phyloP scores from a whole-genome alignment of 2,888 invertebrate genomes.

The Glyphotaelius pellucidus region DNA sequence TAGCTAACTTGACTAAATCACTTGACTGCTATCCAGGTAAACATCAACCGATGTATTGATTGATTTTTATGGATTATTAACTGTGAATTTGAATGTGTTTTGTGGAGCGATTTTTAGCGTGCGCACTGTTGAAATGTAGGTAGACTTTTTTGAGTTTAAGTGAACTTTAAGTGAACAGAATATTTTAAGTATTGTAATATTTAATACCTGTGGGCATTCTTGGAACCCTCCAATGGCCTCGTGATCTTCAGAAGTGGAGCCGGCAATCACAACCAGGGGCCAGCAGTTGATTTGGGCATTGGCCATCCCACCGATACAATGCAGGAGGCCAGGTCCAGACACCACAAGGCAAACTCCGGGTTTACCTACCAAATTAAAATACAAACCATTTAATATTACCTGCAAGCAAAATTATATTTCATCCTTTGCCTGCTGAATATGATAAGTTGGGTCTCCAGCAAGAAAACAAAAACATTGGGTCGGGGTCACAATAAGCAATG shows the following conservation, averaged over 20 bases:
- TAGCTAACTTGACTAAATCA: no score
- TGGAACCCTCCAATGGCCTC: conserved; percentile 98
- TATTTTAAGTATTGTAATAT: not conserved
- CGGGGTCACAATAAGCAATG: no score
- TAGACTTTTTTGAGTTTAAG: no score
- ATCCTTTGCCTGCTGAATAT: not conserved
- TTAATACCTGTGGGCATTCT: conserved; percentile 88
- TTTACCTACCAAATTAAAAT: conserved; percentile 75
- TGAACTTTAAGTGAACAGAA: not conserved
- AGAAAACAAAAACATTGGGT: no score
- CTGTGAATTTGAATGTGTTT: no score
- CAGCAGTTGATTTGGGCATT: conserved; percentile 98
- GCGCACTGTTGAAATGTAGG: no score
- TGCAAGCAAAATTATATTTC: not conserved
- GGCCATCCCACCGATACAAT: conserved; percentile 96
- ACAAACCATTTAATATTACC: not conserved
- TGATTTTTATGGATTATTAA: no score
- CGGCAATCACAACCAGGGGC: conserved; percentile 95
- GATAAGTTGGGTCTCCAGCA: no score
- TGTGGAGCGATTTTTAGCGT: no score
- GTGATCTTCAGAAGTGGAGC: conserved; percentile 93
- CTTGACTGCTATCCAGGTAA: no score
- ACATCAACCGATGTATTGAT: no score
- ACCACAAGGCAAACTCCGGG: conserved; percentile 95
- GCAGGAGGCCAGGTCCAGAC: conserved; percentile 96